phyloP scores from a whole-genome alignment of 2,888 invertebrate genomes.

The Sarcophaga rosellei region DNA sequence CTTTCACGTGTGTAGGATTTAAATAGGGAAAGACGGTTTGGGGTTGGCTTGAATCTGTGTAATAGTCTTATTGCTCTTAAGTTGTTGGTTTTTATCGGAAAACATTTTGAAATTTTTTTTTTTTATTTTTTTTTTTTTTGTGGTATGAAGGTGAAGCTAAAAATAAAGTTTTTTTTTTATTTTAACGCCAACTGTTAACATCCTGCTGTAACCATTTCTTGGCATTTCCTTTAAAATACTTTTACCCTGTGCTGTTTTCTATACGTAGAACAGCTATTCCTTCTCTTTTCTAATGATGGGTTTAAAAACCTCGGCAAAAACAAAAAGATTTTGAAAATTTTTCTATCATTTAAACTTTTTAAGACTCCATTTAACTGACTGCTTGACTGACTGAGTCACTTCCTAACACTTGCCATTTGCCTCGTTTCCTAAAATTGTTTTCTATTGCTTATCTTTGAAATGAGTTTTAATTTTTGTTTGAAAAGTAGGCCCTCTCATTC shows the following conservation, averaged over 20 bases:
- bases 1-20: background rate
- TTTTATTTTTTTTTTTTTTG: background rate
- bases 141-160: background rate
- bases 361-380: slow-evolving; percentile 25
- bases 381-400: background rate
- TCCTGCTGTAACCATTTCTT: slow-evolving; percentile 14
- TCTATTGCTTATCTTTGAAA: slow-evolving; percentile 36
- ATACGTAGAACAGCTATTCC: too few relatives aligned
- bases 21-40: background rate
- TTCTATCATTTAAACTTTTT: slow-evolving; percentile 43
- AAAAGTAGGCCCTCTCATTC: background rate
- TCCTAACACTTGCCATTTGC: too few relatives aligned
- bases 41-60: background rate
- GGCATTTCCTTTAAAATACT: slow-evolving; percentile 19
- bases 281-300: too few relatives aligned
- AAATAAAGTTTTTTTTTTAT: background rate
- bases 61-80: slow-evolving; percentile 1
- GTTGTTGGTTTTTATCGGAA: background rate
- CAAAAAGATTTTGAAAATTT: too few relatives aligned
- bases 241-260: background rate
- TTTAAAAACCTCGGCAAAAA: too few relatives aligned
- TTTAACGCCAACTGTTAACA: slow-evolving; percentile 10
- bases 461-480: slow-evolving; percentile 38
- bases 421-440: background rate
- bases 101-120: too few relatives aligned